A percentile compares a stretch with the other conserved stretches of the same genome.
phyloP scores from a whole-genome alignment of 92 coral and sea anemone species.

The Hydrozoanthus gracilis region DNA sequence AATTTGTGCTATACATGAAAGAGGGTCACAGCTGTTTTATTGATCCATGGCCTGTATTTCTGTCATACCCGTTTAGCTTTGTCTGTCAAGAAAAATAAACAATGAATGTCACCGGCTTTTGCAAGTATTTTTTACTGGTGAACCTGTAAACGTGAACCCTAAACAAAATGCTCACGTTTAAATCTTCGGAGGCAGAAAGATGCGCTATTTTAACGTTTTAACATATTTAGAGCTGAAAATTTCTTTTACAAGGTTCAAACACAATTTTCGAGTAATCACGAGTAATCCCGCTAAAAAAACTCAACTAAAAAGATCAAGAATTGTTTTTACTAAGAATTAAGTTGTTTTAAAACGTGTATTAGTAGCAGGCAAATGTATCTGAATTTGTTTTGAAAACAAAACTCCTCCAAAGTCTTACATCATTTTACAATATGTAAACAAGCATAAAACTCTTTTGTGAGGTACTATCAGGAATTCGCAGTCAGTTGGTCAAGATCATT shows the following conservation, averaged over 20 bases:
- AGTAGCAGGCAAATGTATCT: background rate
- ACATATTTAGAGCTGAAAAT: background rate
- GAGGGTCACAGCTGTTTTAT: too few relatives aligned
- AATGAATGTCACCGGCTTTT: background rate
- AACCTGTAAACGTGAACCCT: background rate
- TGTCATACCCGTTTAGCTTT: background rate
- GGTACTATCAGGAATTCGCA: background rate
- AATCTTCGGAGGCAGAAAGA: background rate
- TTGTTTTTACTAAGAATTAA: background rate
- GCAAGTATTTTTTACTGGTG: conserved; percentile 31
- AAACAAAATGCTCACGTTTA: background rate
- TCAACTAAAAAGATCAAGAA: background rate
- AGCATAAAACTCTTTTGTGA: conserved; percentile 24
- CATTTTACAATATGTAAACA: conserved; percentile 43
- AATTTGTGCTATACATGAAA: too few relatives aligned
- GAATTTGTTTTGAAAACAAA: conserved; percentile 31
- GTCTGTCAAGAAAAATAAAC: background rate
- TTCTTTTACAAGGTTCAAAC: too few relatives aligned
- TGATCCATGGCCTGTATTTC: too few relatives aligned
- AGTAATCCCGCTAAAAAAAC: background rate
- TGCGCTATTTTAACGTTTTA: background rate
- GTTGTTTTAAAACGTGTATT: conserved; percentile 36
- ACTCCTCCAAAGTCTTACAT: conserved; percentile 39
- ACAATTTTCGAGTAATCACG: background rate
- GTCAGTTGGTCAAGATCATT: conserved; percentile 22